phyloP scores from a whole-genome alignment of 2,888 invertebrate genomes.

The Cephonodes hylas region DNA sequence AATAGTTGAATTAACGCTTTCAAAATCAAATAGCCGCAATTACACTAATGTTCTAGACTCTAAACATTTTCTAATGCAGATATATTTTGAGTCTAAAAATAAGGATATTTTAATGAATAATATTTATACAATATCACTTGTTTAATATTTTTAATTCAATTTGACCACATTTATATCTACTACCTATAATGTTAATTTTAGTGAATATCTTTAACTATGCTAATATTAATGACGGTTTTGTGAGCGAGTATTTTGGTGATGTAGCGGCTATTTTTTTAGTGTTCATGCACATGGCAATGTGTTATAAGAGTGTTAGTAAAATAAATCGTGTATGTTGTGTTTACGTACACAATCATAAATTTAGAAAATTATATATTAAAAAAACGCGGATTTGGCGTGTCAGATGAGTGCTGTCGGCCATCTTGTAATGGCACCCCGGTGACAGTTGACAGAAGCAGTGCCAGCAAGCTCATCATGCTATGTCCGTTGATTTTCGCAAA shows the following conservation, averaged over 20 bases:
- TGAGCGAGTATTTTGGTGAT: conserved; percentile 37
- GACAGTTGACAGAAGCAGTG: not conserved
- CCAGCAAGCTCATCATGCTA: too few relatives aligned
- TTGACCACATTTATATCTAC: conserved; percentile 39
- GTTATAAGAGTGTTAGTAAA: not conserved
- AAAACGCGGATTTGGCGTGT: not conserved
- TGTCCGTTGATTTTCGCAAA: not conserved
- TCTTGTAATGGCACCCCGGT: not conserved
- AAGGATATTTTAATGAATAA: conserved; percentile 52
- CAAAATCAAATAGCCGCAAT: conserved; percentile 17
- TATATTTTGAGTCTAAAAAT: conserved; percentile 69
- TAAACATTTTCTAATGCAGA: conserved; percentile 53
- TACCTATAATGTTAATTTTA: conserved; percentile 22
- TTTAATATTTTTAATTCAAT: conserved; percentile 35
- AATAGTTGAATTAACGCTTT: not conserved
- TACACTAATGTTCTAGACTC: conserved; percentile 42
- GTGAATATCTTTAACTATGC: conserved; percentile 40
- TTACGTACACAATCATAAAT: not conserved
- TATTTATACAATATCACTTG: conserved; percentile 52
- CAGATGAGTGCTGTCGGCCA: not conserved
- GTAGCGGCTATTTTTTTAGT: not conserved
- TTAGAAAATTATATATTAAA: conserved; percentile 2
- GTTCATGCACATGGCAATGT: not conserved
- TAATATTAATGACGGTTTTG: conserved; percentile 59
- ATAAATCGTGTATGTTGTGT: conserved; percentile 4